phyloP scores from a whole-genome alignment of 2,797 vertebrate genomes.

The Myotis vivesi region DNA sequence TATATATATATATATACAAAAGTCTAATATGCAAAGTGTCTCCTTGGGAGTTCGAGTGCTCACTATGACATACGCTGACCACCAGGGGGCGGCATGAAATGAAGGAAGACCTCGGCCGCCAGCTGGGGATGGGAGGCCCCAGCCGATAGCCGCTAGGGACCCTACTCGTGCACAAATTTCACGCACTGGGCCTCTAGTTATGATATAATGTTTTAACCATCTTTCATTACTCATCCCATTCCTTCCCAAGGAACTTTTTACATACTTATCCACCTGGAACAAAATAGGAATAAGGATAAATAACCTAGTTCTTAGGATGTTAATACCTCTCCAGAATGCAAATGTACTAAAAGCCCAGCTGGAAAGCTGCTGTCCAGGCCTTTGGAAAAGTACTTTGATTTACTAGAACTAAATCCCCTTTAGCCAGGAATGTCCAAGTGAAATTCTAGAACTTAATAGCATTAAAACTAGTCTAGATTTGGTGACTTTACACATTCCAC shows the following conservation, averaged over 20 bases:
- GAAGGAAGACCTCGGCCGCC: no score
- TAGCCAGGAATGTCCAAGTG: neutral
- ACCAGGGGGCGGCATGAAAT: no score
- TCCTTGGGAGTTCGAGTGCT: no score
- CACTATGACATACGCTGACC: no score
- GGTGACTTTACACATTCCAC: neutral
- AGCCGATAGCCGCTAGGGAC: no score
- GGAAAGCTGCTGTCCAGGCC: neutral
- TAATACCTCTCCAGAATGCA: neutral
- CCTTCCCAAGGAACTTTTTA: neutral
- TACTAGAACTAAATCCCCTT: neutral
- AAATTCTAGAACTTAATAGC: neutral
- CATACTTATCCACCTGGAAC: neutral
- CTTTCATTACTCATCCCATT: conserved; percentile 5
- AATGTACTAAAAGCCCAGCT: neutral
- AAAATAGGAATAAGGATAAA: neutral
- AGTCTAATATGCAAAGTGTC: no score
- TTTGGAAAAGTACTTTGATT: neutral
- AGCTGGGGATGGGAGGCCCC: no score
- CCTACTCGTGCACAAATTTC: no score
- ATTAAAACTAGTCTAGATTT: neutral
- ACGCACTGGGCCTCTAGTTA: neutral
- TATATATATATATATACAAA: no score
- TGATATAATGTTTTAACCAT: neutral
- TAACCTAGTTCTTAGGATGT: neutral